These are phyloP conservation scores for Megaptera novaeangliae DNA, from an alignment of 2,113 vertebrate genomes.

Conservation along the genomic window DNA sequence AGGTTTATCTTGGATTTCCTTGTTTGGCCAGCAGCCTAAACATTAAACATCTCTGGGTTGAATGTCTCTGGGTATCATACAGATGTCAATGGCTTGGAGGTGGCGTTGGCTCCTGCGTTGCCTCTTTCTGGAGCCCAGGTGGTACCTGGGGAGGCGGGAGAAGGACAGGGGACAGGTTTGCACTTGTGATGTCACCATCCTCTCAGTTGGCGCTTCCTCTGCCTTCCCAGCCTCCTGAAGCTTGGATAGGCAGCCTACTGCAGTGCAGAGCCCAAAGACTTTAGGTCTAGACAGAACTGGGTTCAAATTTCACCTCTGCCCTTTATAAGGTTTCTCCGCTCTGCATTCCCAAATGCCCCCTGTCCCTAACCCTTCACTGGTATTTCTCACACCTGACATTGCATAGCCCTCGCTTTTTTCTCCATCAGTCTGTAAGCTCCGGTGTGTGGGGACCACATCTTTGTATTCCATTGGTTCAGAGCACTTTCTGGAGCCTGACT, in stretches of 20 bases:
- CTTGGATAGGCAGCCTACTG: neutral
- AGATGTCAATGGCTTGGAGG: neutral
- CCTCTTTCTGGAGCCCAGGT: neutral
- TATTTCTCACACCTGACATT: neutral
- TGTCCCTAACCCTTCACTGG: neutral
- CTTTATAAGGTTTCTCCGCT: neutral
- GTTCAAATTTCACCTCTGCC: neutral
- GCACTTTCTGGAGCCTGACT: neutral
- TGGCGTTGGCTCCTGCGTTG: neutral
- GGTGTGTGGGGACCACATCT: neutral
- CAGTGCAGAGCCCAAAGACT: neutral
- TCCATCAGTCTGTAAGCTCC: neutral
- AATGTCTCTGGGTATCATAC: neutral
- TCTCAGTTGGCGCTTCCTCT: neutral
- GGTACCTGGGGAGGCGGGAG: neutral
- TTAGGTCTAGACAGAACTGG: neutral
- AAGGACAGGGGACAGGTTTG: neutral
- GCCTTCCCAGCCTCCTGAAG: neutral
- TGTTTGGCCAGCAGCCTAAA: slow-evolving; percentile 44
- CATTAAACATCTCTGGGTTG: slow-evolving; percentile 8
- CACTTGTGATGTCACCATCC: neutral
- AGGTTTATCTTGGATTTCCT: slow-evolving; percentile 57
- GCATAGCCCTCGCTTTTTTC: neutral
- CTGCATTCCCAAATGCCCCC: accelerated
- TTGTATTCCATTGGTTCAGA: neutral